A percentile compares a stretch with the other conserved stretches of the same genome.
phyloP scores from a whole-genome alignment of 2,888 invertebrate species.

The Steromphala cineraria region DNA sequence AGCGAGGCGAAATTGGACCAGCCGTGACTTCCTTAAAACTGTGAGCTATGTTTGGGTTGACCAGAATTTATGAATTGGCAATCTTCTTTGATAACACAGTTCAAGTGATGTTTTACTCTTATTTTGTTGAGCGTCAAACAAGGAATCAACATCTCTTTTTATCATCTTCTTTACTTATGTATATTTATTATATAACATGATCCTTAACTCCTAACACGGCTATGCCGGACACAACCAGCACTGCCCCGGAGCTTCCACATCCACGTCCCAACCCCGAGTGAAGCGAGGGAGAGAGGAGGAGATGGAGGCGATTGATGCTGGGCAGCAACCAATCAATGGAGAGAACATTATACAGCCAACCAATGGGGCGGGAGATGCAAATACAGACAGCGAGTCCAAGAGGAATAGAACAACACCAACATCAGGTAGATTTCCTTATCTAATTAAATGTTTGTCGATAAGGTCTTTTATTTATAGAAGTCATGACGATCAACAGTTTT shows the following conservation, averaged over 20 bases:
- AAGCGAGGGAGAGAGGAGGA: conserved; percentile 31
- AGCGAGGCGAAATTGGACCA: too few species aligned
- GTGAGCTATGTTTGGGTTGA: too few species aligned
- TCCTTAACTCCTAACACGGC: conserved; percentile 18
- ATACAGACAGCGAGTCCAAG: background rate
- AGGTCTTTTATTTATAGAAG: too few species aligned
- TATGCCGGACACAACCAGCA: conserved; percentile 24
- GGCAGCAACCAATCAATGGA: background rate
- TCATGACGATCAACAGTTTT: too few species aligned
- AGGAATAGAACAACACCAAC: background rate
- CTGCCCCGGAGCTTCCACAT: conserved; percentile 20
- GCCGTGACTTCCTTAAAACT: too few species aligned
- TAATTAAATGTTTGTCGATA: too few species aligned
- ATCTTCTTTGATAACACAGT: too few species aligned
- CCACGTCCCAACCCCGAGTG: background rate
- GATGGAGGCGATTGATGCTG: background rate
- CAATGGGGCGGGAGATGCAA: background rate
- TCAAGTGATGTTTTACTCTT: too few species aligned
- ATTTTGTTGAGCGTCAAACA: too few species aligned
- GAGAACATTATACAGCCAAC: background rate
- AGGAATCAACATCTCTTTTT: too few species aligned
- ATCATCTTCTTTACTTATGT: too few species aligned
- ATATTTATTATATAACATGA: background rate
- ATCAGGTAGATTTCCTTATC: background rate
- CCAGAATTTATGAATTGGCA: too few species aligned